phyloP scores from a whole-genome alignment of 92 coral and sea anemone genomes.

The Epizoanthus rinbou region DNA sequence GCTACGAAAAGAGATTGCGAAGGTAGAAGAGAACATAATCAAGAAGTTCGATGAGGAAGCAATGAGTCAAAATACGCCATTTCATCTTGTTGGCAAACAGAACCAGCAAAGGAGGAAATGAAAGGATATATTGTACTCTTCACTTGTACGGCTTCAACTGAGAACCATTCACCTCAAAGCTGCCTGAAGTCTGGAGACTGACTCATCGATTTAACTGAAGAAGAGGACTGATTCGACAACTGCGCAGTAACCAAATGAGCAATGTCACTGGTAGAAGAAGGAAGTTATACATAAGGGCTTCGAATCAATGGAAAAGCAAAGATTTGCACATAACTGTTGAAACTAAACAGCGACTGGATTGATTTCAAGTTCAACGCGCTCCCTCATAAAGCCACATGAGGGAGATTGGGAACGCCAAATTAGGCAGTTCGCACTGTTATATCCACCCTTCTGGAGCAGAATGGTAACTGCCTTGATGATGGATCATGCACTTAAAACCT shows the following conservation, averaged over 20 bases:
- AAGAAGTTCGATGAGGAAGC: slow-evolving; percentile 54
- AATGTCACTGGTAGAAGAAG: slow-evolving; percentile 31
- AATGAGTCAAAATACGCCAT: slow-evolving; percentile 25
- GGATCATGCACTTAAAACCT: slow-evolving; percentile 21
- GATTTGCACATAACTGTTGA: slow-evolving; percentile 1
- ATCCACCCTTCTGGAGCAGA: slow-evolving; percentile 22
- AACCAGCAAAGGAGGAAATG: not conserved
- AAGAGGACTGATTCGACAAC: slow-evolving; percentile 27
- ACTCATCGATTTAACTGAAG: slow-evolving; percentile 22
- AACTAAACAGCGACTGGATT: slow-evolving; percentile 32
- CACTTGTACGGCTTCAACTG: slow-evolving; percentile 12
- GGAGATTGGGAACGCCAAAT: slow-evolving; percentile 44
- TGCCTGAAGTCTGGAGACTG: slow-evolving; percentile 16
- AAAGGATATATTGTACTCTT: not conserved
- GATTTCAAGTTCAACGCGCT: not conserved
- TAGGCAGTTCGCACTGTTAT: slow-evolving; percentile 34
- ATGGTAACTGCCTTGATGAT: slow-evolving; percentile 32
- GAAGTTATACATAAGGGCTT: slow-evolving; percentile 20
- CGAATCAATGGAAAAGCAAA: slow-evolving; percentile 1
- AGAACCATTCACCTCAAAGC: slow-evolving; percentile 27
- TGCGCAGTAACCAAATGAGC: slow-evolving; percentile 43
- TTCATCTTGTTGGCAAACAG: too few species aligned
- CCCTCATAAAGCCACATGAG: slow-evolving; percentile 27
- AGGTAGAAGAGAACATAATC: slow-evolving; percentile 51
- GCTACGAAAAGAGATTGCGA: slow-evolving; percentile 20